phyloP scores from a whole-genome alignment of 2,113 vertebrate genomes.

The Micronycteris hirsuta region DNA sequence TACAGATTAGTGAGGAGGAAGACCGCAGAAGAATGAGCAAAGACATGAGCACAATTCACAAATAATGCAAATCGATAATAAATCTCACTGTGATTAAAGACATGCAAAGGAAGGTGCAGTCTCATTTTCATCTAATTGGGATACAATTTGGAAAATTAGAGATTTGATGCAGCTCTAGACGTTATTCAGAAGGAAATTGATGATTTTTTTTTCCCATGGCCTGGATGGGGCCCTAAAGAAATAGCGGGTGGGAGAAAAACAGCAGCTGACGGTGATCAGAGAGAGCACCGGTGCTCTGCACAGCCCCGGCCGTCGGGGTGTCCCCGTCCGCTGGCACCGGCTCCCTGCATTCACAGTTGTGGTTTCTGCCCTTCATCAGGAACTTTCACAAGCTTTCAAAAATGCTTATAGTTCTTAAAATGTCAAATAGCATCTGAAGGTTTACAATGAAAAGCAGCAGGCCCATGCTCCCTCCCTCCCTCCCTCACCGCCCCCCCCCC shows the following conservation, averaged over 20 bases:
- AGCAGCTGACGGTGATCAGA: neutral
- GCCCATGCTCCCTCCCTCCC: neutral
- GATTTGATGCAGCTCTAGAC: neutral
- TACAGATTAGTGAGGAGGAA: neutral
- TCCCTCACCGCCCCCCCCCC: too few relatives aligned
- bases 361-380: neutral
- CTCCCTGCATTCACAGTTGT: neutral
- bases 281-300: accelerated
- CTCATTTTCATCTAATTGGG: neutral
- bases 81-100: neutral
- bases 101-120: neutral
- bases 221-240: neutral
- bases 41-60: neutral
- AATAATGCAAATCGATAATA: neutral
- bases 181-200: neutral
- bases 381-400: neutral
- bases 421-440: neutral
- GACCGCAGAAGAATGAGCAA: neutral
- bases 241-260: neutral
- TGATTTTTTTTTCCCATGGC: neutral
- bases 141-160: neutral
- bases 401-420: neutral
- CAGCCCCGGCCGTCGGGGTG: neutral
- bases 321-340: accelerated
- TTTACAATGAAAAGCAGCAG: neutral